phyloP scores from a whole-genome alignment of 1,140 invertebrate genomes.

The Zaprionus capensis region DNA sequence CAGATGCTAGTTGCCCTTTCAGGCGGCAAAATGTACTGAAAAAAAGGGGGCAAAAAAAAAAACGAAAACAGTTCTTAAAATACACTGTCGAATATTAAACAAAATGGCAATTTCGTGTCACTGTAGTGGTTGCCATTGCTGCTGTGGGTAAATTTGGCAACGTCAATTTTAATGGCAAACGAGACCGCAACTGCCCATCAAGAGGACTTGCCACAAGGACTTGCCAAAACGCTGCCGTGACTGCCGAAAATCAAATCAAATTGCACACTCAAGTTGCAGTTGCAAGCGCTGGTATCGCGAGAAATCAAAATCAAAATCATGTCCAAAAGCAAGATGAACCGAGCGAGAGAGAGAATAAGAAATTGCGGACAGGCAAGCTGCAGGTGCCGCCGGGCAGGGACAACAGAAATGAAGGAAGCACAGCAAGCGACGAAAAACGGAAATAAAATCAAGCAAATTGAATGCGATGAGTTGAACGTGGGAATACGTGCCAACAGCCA shows the following conservation, averaged over 20 bases:
- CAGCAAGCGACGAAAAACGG: slow-evolving; percentile 41
- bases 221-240: slow-evolving; percentile 44
- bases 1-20: slow-evolving; percentile 45
- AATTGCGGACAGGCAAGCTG: slow-evolving; percentile 18
- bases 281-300: slow-evolving; percentile 41
- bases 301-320: slow-evolving; percentile 67
- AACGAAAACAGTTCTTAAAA: slow-evolving; percentile 31
- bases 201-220: slow-evolving; percentile 53
- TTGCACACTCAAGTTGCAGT: slow-evolving; percentile 76
- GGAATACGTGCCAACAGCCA: slow-evolving; percentile 76
- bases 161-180: slow-evolving; percentile 45
- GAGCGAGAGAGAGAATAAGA: neutral
- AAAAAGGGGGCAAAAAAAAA: slow-evolving; percentile 32
- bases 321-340: slow-evolving; percentile 17
- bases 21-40: slow-evolving; percentile 34
- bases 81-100: slow-evolving; percentile 72
- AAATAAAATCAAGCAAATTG: slow-evolving; percentile 81
- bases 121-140: neutral
- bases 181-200: slow-evolving; percentile 51
- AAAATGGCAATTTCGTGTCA: slow-evolving; percentile 75
- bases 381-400: slow-evolving; percentile 42
- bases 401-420: slow-evolving; percentile 22
- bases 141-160: slow-evolving; percentile 31
- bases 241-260: slow-evolving; percentile 77
- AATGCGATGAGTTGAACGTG: slow-evolving; percentile 78